Base-by-base conservation (phyloP, 2,888 invertebrate species). In the Lysandra coridon region DNA sequence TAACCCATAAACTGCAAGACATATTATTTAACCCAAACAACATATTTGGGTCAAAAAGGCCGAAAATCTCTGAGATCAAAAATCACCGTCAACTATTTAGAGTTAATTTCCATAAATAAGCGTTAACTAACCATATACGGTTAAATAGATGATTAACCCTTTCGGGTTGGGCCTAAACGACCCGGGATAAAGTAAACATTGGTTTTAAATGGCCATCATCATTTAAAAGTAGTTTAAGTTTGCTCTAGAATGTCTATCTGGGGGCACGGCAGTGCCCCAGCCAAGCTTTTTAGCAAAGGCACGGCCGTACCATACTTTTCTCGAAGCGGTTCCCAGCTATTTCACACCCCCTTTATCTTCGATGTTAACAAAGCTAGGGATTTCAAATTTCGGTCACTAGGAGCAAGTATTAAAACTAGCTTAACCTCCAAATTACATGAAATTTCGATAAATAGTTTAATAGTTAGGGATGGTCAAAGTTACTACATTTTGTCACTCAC, bases 111-210 rank as follows among this genome's bases (percentile, higher is more conserved):
- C 90, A 89, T 91, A 91, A 90, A 90, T 90, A 91, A 90, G 92
- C 93, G 92, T 90, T 91, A 93, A 93, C 89, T 92, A 92, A 92
- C 84, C 90, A 92, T 91, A 90, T 89, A 83, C 84, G 83, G 80
- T 83, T 88, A 88, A 92, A 89, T 84, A 84, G 84, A 82, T 82
- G 83, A 83, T 90, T 88, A 91, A 88, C 89, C 88, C 88, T 89
- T 88, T 82, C 73, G n/a, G 79, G 75, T 78, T 73, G 44, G 85
- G 84, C 85, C 84, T 73, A 77, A 83, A 81, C 33, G n/a, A 53
- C 17, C 7, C 79, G 62, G 69, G 53, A 76, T 64, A 80, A 74
- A 76, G 60, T 79, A 69, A 64, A 49, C 75, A 60, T 78, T 79
- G 53, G 57, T 76, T 78, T 75, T 44, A 76, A 78, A 30, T 17